Conservation (phyloP, 2,797 vertebrate species). For the Hydrocynus forskahlii region DNA sequence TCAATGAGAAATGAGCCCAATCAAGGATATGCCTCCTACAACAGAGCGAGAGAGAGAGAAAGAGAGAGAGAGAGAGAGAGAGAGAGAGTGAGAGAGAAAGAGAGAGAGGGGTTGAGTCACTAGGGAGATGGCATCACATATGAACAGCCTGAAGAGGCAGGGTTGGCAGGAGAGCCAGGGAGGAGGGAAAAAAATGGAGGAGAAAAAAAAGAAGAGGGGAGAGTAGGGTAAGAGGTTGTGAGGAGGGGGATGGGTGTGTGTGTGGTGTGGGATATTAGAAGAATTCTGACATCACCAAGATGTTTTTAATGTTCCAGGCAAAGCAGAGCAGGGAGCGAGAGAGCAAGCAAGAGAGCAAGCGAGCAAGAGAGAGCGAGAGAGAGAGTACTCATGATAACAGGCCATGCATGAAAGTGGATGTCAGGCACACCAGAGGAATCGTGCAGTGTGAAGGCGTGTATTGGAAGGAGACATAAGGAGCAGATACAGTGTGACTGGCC, state of each 20-base stretch:
- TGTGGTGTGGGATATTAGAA: slow-evolving; percentile 58
- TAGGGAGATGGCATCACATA: slow-evolving; percentile 64
- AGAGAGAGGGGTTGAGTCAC: slow-evolving; percentile 55
- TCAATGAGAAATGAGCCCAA: slow-evolving; percentile 78
- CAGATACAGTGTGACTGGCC: slow-evolving; percentile 11
- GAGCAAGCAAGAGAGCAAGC: slow-evolving; percentile 26
- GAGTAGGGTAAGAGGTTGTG: slow-evolving; percentile 45
- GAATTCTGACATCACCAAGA: slow-evolving; percentile 75
- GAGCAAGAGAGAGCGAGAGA: slow-evolving; percentile 42
- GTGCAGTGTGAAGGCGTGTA: slow-evolving; percentile 77
- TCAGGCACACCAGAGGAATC: slow-evolving; percentile 77
- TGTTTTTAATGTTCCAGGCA: slow-evolving; percentile 75
- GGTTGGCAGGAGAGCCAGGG: slow-evolving; percentile 43
- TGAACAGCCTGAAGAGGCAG: slow-evolving; percentile 52
- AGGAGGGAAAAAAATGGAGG: neutral
- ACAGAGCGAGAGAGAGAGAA: slow-evolving; percentile 47
- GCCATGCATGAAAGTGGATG: slow-evolving; percentile 81
- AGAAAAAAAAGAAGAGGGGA: slow-evolving; percentile 31
- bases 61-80: slow-evolving; percentile 23
- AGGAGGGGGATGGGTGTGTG: slow-evolving; percentile 41
- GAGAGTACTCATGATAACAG: slow-evolving; percentile 64
- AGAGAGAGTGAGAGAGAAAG: slow-evolving; percentile 47
- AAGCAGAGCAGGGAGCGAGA: slow-evolving; percentile 52
- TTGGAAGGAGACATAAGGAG: slow-evolving; percentile 60
- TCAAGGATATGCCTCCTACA: slow-evolving; percentile 69